phyloP scores from a whole-genome alignment of 2,113 vertebrate species.

The Eonycteris spelaea region DNA sequence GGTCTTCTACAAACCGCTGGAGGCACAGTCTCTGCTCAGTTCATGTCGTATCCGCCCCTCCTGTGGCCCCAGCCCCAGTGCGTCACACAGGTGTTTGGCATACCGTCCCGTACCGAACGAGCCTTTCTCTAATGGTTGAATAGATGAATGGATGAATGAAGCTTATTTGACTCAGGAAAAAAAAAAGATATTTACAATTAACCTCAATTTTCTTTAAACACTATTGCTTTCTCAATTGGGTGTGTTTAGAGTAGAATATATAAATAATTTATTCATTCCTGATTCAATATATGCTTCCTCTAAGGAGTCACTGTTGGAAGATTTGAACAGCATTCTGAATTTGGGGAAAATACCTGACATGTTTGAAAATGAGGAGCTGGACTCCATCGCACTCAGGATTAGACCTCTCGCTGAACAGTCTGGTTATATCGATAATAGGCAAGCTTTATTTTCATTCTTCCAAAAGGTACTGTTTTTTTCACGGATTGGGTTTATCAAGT shows the following conservation, averaged over 20 bases:
- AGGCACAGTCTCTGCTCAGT: neutral
- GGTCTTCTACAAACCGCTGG: neutral
- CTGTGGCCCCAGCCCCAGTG: neutral
- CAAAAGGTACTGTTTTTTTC: slow-evolving; percentile 69
- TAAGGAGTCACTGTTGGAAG: slow-evolving; percentile 75
- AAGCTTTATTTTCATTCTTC: slow-evolving; percentile 70
- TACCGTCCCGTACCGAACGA: rapidly evolving
- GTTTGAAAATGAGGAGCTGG: slow-evolving; percentile 77
- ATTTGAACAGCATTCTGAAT: slow-evolving; percentile 73
- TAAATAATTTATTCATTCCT: neutral
- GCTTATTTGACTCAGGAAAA: neutral
- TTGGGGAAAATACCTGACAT: slow-evolving; percentile 67
- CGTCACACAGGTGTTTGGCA: no score
- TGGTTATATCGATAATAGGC: neutral
- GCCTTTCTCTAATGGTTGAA: neutral
- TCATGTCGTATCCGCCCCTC: neutral
- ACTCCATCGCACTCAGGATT: slow-evolving; percentile 56
- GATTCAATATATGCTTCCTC: neutral
- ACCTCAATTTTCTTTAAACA: neutral
- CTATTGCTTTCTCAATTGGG: neutral
- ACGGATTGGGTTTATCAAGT: neutral
- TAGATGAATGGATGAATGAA: neutral
- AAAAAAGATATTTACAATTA: neutral
- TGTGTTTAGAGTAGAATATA: neutral
- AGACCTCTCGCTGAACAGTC: slow-evolving; percentile 29